Base-by-base conservation (phyloP, 2,888 invertebrate genomes). In the Cartodere bifasciata region DNA sequence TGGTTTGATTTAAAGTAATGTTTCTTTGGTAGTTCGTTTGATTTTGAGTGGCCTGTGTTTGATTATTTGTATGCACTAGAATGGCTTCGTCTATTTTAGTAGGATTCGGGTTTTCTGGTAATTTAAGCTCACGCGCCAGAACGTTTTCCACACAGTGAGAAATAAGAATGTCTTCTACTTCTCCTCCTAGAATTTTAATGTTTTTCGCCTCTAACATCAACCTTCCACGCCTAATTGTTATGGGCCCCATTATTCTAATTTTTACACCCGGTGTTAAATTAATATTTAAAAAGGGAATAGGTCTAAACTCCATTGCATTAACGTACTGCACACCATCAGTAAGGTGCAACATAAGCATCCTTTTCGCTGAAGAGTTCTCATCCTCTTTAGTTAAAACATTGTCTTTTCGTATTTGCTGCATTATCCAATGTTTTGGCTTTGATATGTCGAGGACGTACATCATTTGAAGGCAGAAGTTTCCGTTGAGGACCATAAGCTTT, bases 271-370 rank as follows among this genome's bases (percentile, higher is more conserved):
- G 76, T 12, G 59, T 58, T 30, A 70, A 60, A 38, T 68, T 68
- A 45, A 68, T 63, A 46, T 63, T 67, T 16, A 77, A 53, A 40
- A 63, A 63, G 28, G 64, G 54, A 57, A 77, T 68, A 0, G 70
- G 67, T 42, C 60, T 67, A 48, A 79, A 78, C 53, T 87, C 86
- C 48, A 84, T 74, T 0, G 70, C 85, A 31, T 66, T 62, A 20
- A 85, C 54, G 41, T 72, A 66, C 53, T 76, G 76, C 1, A 68
- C 62, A 9, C 86, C 86, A 64, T 87, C 86, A 3, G 81, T 83
- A 39, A 86, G 52, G 35, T 64, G 65, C 31, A 86, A 49, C 49
- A 77, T 69, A 37, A 84, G 58, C 69, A 82, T 75, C 48, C 85
- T 68, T 61, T 70, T n/a, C n/a, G n/a, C n/a, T n/a, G n/a, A n/a